Conservation (phyloP, 2,113 vertebrate genomes). For the Hemicordylus capensis region DNA sequence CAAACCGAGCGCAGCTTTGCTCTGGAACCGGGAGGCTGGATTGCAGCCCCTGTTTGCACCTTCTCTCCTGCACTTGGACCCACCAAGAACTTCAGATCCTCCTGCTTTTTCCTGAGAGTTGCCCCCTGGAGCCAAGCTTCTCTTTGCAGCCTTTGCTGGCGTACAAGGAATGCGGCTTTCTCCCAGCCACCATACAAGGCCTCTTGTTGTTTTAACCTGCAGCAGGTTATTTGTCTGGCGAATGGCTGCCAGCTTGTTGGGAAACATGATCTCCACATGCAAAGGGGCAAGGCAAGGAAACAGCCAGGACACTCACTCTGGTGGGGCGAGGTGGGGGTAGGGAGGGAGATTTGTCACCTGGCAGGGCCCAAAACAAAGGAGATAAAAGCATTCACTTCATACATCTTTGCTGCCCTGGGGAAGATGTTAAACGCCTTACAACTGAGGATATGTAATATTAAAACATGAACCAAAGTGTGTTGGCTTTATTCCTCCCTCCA, state of each 20-base stretch:
- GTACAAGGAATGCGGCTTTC: not conserved
- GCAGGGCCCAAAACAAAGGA: constrained; percentile 5
- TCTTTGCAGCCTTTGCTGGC: not conserved
- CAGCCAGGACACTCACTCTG: not conserved
- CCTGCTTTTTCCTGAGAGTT: not conserved
- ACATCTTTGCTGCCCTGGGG: not conserved
- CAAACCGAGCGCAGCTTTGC: too few species aligned
- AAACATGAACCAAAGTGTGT: not conserved
- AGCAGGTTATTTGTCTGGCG: constrained; percentile 8
- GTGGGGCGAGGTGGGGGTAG: not conserved
- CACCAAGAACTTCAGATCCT: not conserved
- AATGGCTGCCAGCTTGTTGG: not conserved
- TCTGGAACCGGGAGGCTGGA: not conserved
- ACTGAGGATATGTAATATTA: not conserved
- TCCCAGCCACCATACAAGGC: not conserved
- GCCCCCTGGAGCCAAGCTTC: not conserved
- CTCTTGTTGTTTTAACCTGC: not conserved
- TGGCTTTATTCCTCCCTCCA: not conserved
- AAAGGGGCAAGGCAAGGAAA: not conserved
- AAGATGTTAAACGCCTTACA: not conserved
- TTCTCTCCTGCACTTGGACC: not conserved
- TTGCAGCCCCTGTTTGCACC: not conserved
- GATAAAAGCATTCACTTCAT: not conserved
- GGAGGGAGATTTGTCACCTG: not conserved
- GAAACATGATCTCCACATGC: constrained; percentile 22